These are phyloP conservation scores for Dendrolimus punctatus DNA, from an alignment of 1,140 invertebrate genomes.

Conservation along the genomic window DNA sequence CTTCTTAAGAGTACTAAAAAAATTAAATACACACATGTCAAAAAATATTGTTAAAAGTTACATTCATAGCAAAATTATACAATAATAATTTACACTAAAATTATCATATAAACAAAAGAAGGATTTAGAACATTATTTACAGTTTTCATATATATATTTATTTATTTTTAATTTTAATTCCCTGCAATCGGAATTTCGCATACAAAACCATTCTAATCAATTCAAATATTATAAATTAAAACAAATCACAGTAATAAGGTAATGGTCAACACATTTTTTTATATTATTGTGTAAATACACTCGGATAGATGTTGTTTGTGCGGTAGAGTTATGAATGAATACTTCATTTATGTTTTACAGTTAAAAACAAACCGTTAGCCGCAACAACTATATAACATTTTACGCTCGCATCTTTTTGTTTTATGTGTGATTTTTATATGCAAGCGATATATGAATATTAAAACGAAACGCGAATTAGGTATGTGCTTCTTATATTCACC, in stretches of 20 bases:
- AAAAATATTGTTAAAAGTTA: slow-evolving; percentile 17
- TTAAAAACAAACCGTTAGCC: too few species aligned
- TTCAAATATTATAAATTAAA: slow-evolving; percentile 46
- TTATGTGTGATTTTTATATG: too few species aligned
- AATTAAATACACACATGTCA: slow-evolving; percentile 34
- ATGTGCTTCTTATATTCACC: too few species aligned
- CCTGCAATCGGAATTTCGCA: slow-evolving; percentile 44
- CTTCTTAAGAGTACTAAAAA: slow-evolving; percentile 36
- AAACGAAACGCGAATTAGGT: too few species aligned
- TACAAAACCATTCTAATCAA: slow-evolving; percentile 31
- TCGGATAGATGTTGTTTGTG: slow-evolving; percentile 28
- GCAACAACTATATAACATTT: too few species aligned
- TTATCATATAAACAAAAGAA: slow-evolving; percentile 27
- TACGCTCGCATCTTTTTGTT: too few species aligned
- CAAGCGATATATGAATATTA: too few species aligned
- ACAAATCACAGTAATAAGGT: slow-evolving; percentile 69
- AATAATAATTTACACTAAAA: slow-evolving; percentile 1
- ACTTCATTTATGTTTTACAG: too few species aligned
- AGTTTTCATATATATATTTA: slow-evolving; percentile 22
- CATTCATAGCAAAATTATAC: neutral
- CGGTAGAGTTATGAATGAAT: slow-evolving; percentile 11
- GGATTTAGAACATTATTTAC: slow-evolving; percentile 23
- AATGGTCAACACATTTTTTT: slow-evolving; percentile 42
- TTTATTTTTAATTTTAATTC: slow-evolving; percentile 40
- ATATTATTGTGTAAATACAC: slow-evolving; percentile 40